Conservation (phyloP, 2,113 vertebrate genomes). For the Hoplias malabaricus region DNA sequence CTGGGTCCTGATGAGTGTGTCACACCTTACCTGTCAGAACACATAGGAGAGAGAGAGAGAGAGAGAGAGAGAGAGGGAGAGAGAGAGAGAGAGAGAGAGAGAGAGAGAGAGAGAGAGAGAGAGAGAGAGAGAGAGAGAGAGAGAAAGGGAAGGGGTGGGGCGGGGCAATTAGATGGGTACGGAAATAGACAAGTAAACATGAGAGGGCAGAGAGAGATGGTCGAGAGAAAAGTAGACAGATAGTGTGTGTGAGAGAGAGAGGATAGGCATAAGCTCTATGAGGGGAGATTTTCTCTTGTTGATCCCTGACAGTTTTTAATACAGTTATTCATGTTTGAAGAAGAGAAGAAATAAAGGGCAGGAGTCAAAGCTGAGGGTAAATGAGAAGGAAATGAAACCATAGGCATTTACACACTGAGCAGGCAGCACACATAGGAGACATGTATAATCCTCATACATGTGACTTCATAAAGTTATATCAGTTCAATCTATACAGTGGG, state of each 20-base stretch:
- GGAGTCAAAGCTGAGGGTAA: conserved; percentile 16
- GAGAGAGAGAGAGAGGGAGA: neutral
- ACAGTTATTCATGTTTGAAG: neutral
- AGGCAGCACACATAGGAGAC: no score
- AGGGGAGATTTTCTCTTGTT: no score
- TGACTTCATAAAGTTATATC: no score
- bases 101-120: neutral
- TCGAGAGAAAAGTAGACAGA: neutral
- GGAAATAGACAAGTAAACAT: neutral
- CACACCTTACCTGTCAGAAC: neutral
- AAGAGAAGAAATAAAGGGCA: conserved; percentile 1
- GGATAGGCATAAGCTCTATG: no score
- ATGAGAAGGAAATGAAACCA: conserved; percentile 26
- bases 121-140: neutral
- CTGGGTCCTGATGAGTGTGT: no score
- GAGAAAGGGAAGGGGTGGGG: neutral
- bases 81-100: neutral
- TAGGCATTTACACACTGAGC: neutral
- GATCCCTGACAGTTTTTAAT: no score
- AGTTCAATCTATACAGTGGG: no score
- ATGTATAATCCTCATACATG: no score
- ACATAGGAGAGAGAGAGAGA: neutral
- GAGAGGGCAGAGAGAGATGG: neutral
- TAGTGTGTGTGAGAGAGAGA: neutral
- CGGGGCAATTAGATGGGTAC: no score